phyloP scores from a whole-genome alignment of 2,888 invertebrate genomes.

The Chymomyza amoena region DNA sequence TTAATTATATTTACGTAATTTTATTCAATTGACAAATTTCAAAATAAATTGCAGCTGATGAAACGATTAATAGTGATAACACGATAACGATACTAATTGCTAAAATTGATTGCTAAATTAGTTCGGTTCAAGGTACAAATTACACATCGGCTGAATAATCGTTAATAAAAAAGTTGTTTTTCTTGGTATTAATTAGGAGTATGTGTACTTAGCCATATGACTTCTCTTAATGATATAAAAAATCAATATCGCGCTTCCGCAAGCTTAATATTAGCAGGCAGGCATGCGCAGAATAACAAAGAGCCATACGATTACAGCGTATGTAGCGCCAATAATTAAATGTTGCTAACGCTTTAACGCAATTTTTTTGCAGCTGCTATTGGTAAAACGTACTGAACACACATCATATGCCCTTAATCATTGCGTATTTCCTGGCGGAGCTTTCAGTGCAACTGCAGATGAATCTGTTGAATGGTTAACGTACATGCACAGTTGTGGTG shows the following conservation, averaged over 20 bases:
- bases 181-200: not conserved
- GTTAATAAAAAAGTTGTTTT: not conserved
- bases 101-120: not conserved
- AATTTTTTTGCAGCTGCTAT: conserved; percentile 56
- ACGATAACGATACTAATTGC: not conserved
- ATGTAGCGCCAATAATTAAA: not conserved
- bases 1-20: not conserved
- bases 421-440: conserved; percentile 94
- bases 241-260: conserved; percentile 61
- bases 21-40: not conserved
- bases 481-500: conserved; percentile 83
- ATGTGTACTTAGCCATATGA: not conserved
- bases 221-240: not conserved
- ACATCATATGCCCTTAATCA: conserved; percentile 88
- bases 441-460: conserved; percentile 83
- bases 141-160: not conserved
- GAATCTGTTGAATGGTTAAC: conserved; percentile 84
- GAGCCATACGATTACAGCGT: not conserved
- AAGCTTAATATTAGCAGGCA: conserved; percentile 61
- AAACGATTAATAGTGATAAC: not conserved
- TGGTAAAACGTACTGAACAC: conserved; percentile 83
- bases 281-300: conserved; percentile 1
- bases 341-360: not conserved
- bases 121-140: not conserved
- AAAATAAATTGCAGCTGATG: not conserved